Percentiles rank a stretch among this genome's conserved stretches.
phyloP scores from a whole-genome alignment of 2,113 vertebrate species.

The Hystrix cristata region DNA sequence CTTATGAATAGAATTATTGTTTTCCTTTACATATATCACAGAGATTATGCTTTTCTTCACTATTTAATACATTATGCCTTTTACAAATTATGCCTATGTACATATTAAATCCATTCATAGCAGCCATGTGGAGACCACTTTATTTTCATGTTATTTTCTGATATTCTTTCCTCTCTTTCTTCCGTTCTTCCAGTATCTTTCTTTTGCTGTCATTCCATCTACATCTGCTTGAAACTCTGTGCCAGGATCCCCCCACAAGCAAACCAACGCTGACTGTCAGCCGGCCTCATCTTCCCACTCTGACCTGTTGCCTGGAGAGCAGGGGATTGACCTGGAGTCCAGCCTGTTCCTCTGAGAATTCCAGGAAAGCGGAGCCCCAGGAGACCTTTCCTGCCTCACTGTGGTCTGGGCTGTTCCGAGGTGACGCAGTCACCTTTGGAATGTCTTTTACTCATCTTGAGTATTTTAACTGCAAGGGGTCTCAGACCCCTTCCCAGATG shows the following conservation, averaged over 20 bases:
- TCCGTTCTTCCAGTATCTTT: background rate
- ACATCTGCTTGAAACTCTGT: background rate
- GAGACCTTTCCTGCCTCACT: background rate
- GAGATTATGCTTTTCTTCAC: constrained; percentile 32
- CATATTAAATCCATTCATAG: constrained; percentile 10
- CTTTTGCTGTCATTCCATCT: background rate
- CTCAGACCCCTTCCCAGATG: background rate
- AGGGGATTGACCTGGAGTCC: background rate
- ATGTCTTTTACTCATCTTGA: constrained; percentile 27
- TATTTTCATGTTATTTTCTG: constrained; percentile 3
- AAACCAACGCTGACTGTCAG: background rate
- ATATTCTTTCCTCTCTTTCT: background rate
- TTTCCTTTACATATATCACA: constrained; percentile 2
- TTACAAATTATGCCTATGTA: background rate
- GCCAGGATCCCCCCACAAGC: background rate
- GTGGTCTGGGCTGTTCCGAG: background rate
- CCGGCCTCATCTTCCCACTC: background rate
- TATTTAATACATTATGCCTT: constrained; percentile 15
- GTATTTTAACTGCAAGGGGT: background rate
- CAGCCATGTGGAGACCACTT: background rate
- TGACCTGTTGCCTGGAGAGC: background rate
- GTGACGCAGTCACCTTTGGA: background rate
- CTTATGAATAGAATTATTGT: background rate
- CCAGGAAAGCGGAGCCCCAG: background rate
- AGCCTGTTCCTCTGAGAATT: background rate